phyloP scores from a whole-genome alignment of 2,888 invertebrate genomes.

The Acronicta aceris region DNA sequence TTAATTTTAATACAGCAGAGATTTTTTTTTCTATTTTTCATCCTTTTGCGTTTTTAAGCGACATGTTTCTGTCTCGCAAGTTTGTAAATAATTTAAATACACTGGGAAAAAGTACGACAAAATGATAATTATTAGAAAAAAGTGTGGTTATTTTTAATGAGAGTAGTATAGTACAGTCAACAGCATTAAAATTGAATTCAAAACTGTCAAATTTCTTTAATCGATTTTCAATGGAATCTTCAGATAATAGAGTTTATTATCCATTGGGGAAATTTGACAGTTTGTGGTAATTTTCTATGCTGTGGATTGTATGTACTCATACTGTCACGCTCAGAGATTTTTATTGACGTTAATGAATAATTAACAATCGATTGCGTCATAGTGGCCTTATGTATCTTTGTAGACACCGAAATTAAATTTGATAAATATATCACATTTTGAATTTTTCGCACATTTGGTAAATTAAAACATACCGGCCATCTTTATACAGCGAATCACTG shows the following conservation, averaged over 20 bases:
- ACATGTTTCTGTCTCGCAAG: slow-evolving; percentile 28
- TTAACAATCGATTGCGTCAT: not conserved
- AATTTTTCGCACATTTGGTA: no score
- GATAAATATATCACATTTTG: no score
- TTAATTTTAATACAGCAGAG: slow-evolving; percentile 70
- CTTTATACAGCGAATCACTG: no score
- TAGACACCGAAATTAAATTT: no score
- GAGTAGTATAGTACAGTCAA: slow-evolving; percentile 16
- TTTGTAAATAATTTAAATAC: slow-evolving; percentile 39
- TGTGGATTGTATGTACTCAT: slow-evolving; percentile 18
- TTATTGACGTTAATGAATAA: not conserved
- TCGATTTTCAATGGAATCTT: no score
- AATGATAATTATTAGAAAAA: slow-evolving; percentile 48
- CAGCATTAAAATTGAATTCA: no score
- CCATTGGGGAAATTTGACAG: no score
- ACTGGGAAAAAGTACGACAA: slow-evolving; percentile 51
- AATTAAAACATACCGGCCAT: no score
- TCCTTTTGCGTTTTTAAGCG: slow-evolving; percentile 55
- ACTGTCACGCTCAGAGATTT: not conserved
- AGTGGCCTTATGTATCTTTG: no score
- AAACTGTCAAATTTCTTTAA: no score
- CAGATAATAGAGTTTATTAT: no score
- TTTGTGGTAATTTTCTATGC: no score
- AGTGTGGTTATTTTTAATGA: slow-evolving; percentile 34
- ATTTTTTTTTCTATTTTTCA: slow-evolving; percentile 62